Base-by-base conservation (phyloP, 2,113 vertebrate species). In the Cyphomyrus plagiostoma region DNA sequence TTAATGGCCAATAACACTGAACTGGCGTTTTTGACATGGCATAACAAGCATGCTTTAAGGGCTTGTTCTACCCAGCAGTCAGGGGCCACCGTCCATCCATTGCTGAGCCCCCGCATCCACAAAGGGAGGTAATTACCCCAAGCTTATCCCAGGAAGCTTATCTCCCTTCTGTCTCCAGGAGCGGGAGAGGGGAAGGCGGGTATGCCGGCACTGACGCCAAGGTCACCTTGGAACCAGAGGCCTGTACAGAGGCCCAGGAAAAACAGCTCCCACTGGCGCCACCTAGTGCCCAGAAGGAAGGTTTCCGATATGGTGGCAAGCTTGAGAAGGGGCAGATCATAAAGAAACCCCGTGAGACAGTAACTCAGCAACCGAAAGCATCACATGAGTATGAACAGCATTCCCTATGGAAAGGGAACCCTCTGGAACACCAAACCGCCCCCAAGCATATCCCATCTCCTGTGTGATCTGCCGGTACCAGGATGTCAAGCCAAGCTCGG, bases 141-240 rank as follows among this genome's bases (percentile, higher is more conserved):
- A 80, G 10, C 82, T 48, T 48, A 86, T 86, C 48, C 35, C 7
- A 23, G 45, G 45, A 26, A 86, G 83, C 83, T 86, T 48, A 86
- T 48, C 48, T 80, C 35, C 74, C 74, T 48, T 86, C 83, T 48
- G 45, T 86, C 45, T 86, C 83, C 39, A 39, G 39, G 82, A 85
- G 45, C 6, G 4, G 15, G 21, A 21, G 83, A 23, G 21, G 83
- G 23, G 23, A 26, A 26, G n/a, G 46, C 3, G 6, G 10, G 48
- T 21, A n/a, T 30, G 83, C 42, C 45, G 11, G 83, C 9, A 86
- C 23, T 21, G 45, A 49, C 8, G 17, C 19, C 42, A 86, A 86
- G 83, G 83, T 85, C 83, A 85, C 83, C 83, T 85, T 85, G 83
- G 48, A 85, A 85, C 46, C 83, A 46, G 70, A 85, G 45, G 46